Evolutionary conservation across 2,113 vertebrate species (phyloP), one percentile per base, ranked within the genome.

Genomic region (Cichladusa arquata): DNA sequence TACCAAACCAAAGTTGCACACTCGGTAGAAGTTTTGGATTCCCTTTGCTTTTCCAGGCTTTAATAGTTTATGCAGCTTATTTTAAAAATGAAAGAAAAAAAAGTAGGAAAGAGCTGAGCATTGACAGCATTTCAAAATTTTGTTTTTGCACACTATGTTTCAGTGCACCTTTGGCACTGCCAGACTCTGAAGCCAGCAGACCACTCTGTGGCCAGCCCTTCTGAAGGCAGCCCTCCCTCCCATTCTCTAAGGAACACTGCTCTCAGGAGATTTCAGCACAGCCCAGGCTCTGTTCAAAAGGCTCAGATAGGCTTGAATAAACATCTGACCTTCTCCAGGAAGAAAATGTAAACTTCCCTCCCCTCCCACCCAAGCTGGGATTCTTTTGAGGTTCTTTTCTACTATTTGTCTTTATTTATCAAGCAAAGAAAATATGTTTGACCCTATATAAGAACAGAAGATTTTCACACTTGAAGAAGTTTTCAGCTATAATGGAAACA

Each of bases 321-420:
- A 94, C 31, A 92, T 86, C 82, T 92, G 88, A 96, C 92, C 90
- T 88, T 80, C 88, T 78, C 0, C 4, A 81, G 44, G 62, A 88
- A 77, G 54, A 82, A 94, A 92, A 90, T 44, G 64, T 62, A 92
- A 88, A 94, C 86, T 47, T 92, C 44, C 54, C 67, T 93, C 67
- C 36, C 69, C 51, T 91, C 33, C 65, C 31, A 81, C 69, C n/a
- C 51, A 40, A 83, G 76, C 67, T 74, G 44, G 44, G 85, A 64
- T 77, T 83, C 88, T 88, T 97, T 77, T 77, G 79, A 91, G 87
- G 6, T 85, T 80, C 71, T 91, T 86, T 92, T 81, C 56, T 88
- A 47, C 77, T 88, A 78, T 91, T 91, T 84, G 73, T 74, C 92
- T 78, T 90, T 95, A 90, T 94, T 90, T 95, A 94, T 88, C 69